A percentile compares a stretch with the other conserved stretches of the same genome.
phyloP scores from a whole-genome alignment of 2,888 invertebrate species.

The Dasysyrphus albostriatus region DNA sequence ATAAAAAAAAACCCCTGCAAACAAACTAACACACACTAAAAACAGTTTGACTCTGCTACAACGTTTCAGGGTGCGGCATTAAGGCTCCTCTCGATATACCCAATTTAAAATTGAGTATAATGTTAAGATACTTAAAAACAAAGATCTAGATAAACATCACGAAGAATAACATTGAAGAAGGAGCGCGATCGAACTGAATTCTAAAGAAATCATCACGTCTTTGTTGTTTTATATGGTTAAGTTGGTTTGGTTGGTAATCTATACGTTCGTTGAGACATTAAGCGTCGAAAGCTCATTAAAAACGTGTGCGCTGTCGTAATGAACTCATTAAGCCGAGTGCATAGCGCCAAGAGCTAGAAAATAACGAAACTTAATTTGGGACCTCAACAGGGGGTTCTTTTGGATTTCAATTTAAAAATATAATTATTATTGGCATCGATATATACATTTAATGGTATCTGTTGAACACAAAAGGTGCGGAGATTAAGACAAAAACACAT shows the following conservation, averaged over 20 bases:
- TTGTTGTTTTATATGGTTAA: not conserved
- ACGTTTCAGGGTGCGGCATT: constrained; percentile 34
- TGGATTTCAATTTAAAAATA: constrained; percentile 60
- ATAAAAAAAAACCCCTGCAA: too few relatives aligned
- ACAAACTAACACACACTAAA: too few relatives aligned
- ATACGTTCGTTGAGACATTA: not conserved
- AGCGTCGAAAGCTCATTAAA: constrained; percentile 63
- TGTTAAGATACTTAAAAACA: constrained; percentile 40
- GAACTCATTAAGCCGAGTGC: constrained; percentile 59
- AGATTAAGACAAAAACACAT: constrained; percentile 7
- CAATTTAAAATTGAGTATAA: constrained; percentile 21
- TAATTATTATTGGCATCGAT: constrained; percentile 63
- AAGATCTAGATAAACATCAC: constrained; percentile 54
- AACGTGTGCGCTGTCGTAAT: constrained; percentile 50
- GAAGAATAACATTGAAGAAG: constrained; percentile 12
- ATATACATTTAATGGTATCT: not conserved
- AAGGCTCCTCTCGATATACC: constrained; percentile 29
- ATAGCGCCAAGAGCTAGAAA: constrained; percentile 50
- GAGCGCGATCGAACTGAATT: constrained; percentile 16
- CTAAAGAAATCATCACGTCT: constrained; percentile 23
- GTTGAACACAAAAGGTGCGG: constrained; percentile 55
- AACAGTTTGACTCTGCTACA: too few relatives aligned
- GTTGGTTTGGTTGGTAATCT: not conserved
- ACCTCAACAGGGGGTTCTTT: constrained; percentile 39
- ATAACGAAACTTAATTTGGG: constrained; percentile 70